phyloP scores from a whole-genome alignment of 2,113 vertebrate species.

The Arvicanthis niloticus region DNA sequence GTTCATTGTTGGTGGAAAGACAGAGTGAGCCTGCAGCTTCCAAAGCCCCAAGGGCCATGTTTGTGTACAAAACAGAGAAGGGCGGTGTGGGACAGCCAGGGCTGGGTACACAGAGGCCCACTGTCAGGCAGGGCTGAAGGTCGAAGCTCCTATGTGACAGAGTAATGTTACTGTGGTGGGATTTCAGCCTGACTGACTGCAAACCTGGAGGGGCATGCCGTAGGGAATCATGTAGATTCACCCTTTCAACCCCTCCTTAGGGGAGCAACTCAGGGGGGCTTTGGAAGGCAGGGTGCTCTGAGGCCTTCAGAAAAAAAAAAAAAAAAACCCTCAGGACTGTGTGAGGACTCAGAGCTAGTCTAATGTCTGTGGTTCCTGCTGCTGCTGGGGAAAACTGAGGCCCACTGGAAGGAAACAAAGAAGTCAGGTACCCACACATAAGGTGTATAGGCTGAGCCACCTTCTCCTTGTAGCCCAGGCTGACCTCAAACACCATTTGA shows the following conservation, averaged over 20 bases:
- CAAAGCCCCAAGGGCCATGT: background rate
- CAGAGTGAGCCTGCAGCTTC: background rate
- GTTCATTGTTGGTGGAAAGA: slow-evolving; percentile 62
- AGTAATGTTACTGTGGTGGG: background rate
- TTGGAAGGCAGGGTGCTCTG: background rate
- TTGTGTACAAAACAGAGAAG: slow-evolving; percentile 70
- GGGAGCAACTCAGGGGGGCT: background rate
- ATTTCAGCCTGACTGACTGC: background rate
- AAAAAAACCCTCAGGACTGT: background rate
- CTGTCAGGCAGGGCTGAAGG: background rate
- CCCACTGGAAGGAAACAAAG: background rate
- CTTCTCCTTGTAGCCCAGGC: background rate
- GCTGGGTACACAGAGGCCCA: background rate
- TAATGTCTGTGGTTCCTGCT: background rate
- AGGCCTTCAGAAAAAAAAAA: background rate
- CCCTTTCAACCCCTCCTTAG: background rate
- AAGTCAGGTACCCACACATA: too few relatives aligned
- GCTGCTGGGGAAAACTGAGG: background rate
- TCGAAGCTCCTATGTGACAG: background rate
- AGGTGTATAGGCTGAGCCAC: background rate
- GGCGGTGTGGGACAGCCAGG: background rate
- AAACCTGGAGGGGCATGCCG: accelerated
- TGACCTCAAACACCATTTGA: background rate
- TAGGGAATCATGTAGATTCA: accelerated
- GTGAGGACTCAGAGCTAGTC: background rate